Evolutionary conservation across 2,797 vertebrate genomes (phyloP), one percentile per base, ranked within the genome.

Genomic region (Scomberomorus guttatus): DNA sequence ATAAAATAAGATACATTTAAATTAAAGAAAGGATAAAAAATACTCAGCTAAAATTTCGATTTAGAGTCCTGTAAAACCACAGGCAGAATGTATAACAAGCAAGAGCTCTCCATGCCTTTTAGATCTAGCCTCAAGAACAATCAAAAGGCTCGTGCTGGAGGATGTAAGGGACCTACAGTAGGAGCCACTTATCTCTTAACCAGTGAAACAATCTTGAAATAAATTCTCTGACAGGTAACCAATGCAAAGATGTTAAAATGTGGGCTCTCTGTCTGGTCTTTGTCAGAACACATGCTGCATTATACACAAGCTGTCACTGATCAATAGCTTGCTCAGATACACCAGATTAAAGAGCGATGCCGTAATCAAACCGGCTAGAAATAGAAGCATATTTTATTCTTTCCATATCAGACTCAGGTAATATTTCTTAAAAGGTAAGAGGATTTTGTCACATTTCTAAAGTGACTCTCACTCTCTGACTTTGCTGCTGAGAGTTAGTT

Each of bases 281-380:
- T 46, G 34, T 29, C 18, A 46, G 66, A 44, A 42, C 3, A 5
- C 44, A 20, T 46, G 54, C 67, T 29, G 17, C 39, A 22, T 39
- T 32, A 54, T 57, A 18, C 25, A 12, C n/a, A 17, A 48, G 66
- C 39, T 46, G 58, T n/a, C n/a, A 54, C 17, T 61, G 48, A 72
- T 72, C 46, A 44, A 54, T 54, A 50, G 8, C 34, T 42, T 34
- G 44, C 44, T 27, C 15, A 42, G 32, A 42, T 6, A 42, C 12
- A 4, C 39, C 39, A 42, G 14, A 18, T 9, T 46, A 46, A 39
- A n/a, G 24, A n/a, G 22, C 46, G 34, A 0, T 32, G 25, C 56
- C 20, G 56, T 37, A 27, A 52, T 42, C 48, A 52, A 54, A 18
- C 22, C 6, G 20, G 32, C 6, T 39, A 59, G 14, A 46, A 20